Conservation (phyloP, 2,888 invertebrate genomes). For the Drosophila mayaguana region DNA sequence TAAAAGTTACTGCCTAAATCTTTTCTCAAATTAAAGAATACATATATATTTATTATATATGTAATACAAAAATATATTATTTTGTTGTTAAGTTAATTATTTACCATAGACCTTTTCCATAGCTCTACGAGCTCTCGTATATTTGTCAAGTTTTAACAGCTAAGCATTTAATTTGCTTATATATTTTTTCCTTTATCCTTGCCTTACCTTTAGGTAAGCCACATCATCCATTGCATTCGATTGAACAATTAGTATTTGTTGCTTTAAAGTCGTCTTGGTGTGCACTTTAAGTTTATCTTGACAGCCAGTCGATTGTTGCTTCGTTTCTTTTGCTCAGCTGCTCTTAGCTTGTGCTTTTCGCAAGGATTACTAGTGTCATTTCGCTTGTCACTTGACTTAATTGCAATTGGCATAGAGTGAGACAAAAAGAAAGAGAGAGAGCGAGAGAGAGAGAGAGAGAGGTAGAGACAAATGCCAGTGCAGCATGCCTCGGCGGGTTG, state of each 20-base stretch:
- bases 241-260: not conserved
- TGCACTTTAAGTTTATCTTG: not conserved
- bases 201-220: not conserved
- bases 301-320: constrained; percentile 27
- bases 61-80: too few relatives aligned
- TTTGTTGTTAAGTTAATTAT: too few relatives aligned
- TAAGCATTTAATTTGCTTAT: not conserved
- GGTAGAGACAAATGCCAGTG: not conserved
- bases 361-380: constrained; percentile 35
- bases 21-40: too few relatives aligned
- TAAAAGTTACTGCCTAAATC: too few relatives aligned
- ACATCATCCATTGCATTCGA: not conserved
- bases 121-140: not conserved
- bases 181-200: not conserved
- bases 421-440: not conserved
- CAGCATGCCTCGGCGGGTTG: constrained; percentile 1
- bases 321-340: constrained; percentile 4
- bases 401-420: constrained; percentile 61
- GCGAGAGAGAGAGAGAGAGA: not conserved
- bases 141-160: not conserved
- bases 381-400: constrained; percentile 76
- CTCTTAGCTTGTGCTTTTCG: constrained; percentile 3
- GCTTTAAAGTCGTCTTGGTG: not conserved
- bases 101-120: not conserved
- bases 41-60: not conserved